Conservation (phyloP, 2,113 vertebrate genomes). For the Platanista minor region DNA sequence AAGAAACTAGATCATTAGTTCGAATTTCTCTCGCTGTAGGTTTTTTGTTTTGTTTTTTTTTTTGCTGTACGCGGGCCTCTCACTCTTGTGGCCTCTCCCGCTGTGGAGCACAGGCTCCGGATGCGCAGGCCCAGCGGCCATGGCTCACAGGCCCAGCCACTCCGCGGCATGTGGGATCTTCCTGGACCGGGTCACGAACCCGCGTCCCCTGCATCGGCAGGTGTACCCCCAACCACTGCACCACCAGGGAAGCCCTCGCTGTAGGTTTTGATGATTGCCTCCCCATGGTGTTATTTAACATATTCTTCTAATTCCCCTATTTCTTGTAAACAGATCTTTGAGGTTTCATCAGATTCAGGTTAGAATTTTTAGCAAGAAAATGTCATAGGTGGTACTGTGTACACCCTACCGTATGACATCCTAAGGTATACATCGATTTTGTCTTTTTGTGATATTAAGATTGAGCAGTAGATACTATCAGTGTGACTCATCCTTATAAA, state of each 20-base stretch:
- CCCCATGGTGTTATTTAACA: neutral
- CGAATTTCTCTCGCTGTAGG: neutral
- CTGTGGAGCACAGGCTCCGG: no score
- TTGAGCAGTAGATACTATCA: neutral
- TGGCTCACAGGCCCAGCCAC: no score
- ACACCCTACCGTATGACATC: neutral
- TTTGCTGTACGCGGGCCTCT: no score
- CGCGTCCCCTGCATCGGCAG: no score
- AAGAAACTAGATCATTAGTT: neutral
- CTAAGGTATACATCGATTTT: neutral
- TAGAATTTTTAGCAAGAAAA: neutral
- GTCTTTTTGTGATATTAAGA: neutral
- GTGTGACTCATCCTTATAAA: neutral
- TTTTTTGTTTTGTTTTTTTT: no score
- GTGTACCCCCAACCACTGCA: no score
- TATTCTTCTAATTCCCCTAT: neutral
- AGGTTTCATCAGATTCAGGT: neutral
- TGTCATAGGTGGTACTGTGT: neutral
- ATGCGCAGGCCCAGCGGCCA: no score
- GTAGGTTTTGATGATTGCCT: neutral
- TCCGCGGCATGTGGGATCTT: no score
- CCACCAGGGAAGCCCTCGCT: no score
- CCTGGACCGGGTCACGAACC: no score
- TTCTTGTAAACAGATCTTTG: neutral
- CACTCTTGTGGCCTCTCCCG: no score